Evolutionary conservation across 1,140 invertebrate species (phyloP), one percentile per base, ranked within the genome.

Genomic region (Caenorhabditis latens): DNA sequence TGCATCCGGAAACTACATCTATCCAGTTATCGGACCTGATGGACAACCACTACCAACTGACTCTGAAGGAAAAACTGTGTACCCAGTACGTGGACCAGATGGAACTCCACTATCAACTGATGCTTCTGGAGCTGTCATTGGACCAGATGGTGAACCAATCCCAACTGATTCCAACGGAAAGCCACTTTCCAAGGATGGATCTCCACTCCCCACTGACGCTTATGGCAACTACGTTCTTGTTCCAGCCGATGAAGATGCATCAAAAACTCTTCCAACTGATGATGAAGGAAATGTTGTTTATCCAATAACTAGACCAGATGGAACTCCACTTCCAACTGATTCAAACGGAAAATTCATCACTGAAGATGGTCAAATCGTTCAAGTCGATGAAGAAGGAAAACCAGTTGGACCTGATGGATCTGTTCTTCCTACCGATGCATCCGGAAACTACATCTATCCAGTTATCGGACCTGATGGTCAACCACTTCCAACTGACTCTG

Each of bases 371-470:
- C 42, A 86, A 0, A 40, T 55, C 4, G 46, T 83, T 50, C 40
- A 84, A 1, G 88, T 19, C 16, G 83, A 89, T 53, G 83, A 86
- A n/a, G 24, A 50, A 55, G 88, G 88, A 85, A 89, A 86, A 65
- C 88, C 82, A 24, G 2, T 89, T 48, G 88, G 58, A 63, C 42
- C 48, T 0, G 86, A 89, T 61, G 89, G 89, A 32, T 2, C n/a
- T n/a, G n/a, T n/a, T n/a, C n/a, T n/a, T n/a, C 86, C 89, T 14
- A 90, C 89, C 2, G 89, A 90, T 79, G 32, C 8, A 9, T 57
- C 75, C 82, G 65, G 89, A 84, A 46, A 82, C 16, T 82, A 71
- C 50, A 65, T 79, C 84, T 63, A 75, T 21, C 53, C 75, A 8
- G 57, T 58, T 61, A 19, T 87, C 0, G 79, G 61, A 50, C 75